Evolutionary conservation across 1,140 invertebrate species (phyloP).

Genomic region (Chlorops oryzae): DNA sequence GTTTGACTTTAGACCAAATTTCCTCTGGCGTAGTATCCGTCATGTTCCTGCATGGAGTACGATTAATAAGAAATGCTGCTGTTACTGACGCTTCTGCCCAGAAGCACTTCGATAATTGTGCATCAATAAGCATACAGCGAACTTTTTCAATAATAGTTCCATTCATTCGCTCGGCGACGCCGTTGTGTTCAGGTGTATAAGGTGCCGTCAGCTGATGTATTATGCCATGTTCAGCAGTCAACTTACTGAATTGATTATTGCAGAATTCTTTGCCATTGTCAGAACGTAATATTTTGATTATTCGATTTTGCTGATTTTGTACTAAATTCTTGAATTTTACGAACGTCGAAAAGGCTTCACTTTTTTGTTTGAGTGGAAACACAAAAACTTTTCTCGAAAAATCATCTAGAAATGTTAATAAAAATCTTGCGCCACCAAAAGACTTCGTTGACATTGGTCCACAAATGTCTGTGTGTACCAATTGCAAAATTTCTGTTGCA

Average conservation of each 20-base stretch:
- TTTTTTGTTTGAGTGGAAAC: too few species aligned
- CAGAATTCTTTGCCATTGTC: slow-evolving; percentile 36
- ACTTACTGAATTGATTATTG: slow-evolving; percentile 9
- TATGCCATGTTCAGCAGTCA: slow-evolving; percentile 10
- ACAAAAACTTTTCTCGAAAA: too few species aligned
- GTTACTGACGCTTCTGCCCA: slow-evolving; percentile 49
- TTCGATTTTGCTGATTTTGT: slow-evolving; percentile 6
- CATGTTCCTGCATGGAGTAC: slow-evolving; percentile 24
- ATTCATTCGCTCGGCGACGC: slow-evolving; percentile 28
- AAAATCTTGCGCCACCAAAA: too few species aligned
- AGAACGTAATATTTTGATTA: slow-evolving; percentile 18
- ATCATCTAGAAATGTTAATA: too few species aligned
- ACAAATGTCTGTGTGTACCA: too few species aligned
- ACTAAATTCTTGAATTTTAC: not conserved
- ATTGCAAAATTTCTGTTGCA: too few species aligned
- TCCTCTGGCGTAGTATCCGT: slow-evolving; percentile 17
- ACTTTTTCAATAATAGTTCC: slow-evolving; percentile 29
- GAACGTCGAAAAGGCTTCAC: too few species aligned
- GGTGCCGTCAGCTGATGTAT: slow-evolving; percentile 23
- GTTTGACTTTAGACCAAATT: slow-evolving; percentile 29
- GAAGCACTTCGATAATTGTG: slow-evolving; percentile 33
- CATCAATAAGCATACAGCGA: slow-evolving; percentile 37
- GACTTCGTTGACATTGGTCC: too few species aligned
- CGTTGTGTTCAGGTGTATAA: slow-evolving; percentile 37
- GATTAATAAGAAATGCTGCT: slow-evolving; percentile 47